These are phyloP conservation scores for Cydia amplana DNA, from an alignment of 1,140 invertebrate species.

Conservation along the genomic window DNA sequence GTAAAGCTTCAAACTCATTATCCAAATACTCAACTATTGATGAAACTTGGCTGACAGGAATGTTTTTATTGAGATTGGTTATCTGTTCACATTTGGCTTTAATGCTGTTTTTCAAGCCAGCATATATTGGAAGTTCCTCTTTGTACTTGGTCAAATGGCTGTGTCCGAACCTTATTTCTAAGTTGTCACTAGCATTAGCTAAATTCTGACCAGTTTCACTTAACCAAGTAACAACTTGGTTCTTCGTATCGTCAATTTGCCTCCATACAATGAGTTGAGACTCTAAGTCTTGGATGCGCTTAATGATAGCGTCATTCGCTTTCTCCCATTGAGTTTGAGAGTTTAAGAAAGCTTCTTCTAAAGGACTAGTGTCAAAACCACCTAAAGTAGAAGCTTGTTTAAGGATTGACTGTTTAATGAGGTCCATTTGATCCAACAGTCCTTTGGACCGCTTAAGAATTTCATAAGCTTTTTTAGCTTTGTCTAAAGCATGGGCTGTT, in stretches of 20 bases:
- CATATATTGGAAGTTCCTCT: slow-evolving; percentile 90
- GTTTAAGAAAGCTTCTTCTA: slow-evolving; percentile 83
- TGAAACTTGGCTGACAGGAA: slow-evolving; percentile 84
- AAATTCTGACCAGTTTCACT: slow-evolving; percentile 88
- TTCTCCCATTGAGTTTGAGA: slow-evolving; percentile 88
- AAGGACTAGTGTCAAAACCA: slow-evolving; percentile 83
- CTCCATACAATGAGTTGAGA: slow-evolving; percentile 95
- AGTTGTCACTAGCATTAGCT: slow-evolving; percentile 86
- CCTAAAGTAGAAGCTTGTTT: slow-evolving; percentile 88
- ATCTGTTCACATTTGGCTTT: slow-evolving; percentile 90
- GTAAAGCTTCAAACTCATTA: slow-evolving; percentile 88
- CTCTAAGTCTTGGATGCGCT: slow-evolving; percentile 88
- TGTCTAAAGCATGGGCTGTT: slow-evolving; percentile 83
- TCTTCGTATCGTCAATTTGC: slow-evolving; percentile 92
- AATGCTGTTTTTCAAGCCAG: slow-evolving; percentile 87
- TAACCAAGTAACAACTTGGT: slow-evolving; percentile 91
- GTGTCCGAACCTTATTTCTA: slow-evolving; percentile 89
- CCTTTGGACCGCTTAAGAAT: slow-evolving; percentile 87
- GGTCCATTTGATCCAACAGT: slow-evolving; percentile 87
- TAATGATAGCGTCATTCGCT: slow-evolving; percentile 84
- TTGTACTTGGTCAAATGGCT: slow-evolving; percentile 90
- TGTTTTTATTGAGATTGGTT: slow-evolving; percentile 87
- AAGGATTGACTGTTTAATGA: slow-evolving; percentile 84
- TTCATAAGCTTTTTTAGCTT: slow-evolving; percentile 87
- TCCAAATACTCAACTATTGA: slow-evolving; percentile 85